phyloP scores from a whole-genome alignment of 1,140 invertebrate species.

The Lucilia cuprina region DNA sequence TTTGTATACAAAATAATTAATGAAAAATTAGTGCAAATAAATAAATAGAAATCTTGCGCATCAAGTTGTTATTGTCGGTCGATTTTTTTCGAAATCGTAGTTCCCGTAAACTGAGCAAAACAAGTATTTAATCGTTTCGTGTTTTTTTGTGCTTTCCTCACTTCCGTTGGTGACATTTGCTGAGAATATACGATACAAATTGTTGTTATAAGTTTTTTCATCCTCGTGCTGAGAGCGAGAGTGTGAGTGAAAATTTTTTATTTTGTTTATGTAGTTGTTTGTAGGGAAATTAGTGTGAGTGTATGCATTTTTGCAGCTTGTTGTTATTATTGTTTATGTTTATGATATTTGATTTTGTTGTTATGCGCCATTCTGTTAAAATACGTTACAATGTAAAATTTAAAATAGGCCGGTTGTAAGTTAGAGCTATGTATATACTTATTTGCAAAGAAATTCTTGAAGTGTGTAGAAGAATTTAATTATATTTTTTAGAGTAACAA shows the following conservation, averaged over 20 bases:
- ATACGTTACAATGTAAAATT: neutral
- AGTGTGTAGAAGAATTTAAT: no score
- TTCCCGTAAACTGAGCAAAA: neutral
- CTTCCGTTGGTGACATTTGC: neutral
- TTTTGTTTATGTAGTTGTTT: neutral
- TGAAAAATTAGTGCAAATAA: conserved; percentile 18
- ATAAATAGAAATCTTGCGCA: conserved; percentile 16
- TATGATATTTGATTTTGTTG: neutral
- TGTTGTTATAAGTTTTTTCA: conserved; percentile 19
- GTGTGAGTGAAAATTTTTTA: neutral
- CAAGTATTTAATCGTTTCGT: conserved; percentile 15
- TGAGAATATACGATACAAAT: conserved; percentile 31
- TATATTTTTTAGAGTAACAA: no score
- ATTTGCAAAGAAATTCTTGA: no score
- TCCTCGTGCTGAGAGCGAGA: conserved; percentile 5
- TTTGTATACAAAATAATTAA: neutral
- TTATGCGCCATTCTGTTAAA: neutral
- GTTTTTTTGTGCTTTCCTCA: neutral
- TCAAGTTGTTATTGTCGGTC: conserved; percentile 18
- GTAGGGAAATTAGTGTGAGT: neutral
- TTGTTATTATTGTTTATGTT: conserved; percentile 4
- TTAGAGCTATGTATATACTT: no score
- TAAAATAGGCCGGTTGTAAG: no score
- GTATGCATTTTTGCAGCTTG: neutral
- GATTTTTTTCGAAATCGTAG: neutral